Conservation (phyloP, 2,113 vertebrate species). For the Pluvianellus socialis region DNA sequence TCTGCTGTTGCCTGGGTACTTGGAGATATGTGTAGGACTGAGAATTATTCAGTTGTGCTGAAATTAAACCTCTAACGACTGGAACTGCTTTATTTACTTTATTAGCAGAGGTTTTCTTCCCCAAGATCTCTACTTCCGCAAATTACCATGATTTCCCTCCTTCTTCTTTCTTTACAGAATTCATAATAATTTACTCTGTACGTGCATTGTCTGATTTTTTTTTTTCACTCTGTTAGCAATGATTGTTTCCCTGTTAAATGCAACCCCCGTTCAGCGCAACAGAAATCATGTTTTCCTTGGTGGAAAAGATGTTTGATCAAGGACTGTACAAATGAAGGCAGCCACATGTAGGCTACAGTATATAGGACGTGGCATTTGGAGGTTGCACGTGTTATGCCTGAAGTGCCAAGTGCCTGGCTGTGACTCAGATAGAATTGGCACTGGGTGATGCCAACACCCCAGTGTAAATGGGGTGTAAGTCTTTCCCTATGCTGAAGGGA, state of each 20-base stretch:
- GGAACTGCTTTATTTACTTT: neutral
- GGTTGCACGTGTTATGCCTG: neutral
- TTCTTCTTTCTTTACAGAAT: neutral
- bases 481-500: neutral
- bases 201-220: neutral
- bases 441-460: neutral
- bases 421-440: neutral
- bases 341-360: neutral
- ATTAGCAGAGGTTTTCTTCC: neutral
- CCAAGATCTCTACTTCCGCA: neutral
- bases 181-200: neutral
- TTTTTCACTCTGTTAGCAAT: neutral
- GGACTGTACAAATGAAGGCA: neutral
- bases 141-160: neutral
- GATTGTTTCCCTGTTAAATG: neutral
- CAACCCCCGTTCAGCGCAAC: neutral
- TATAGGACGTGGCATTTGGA: neutral
- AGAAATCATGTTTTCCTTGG: neutral
- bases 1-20: neutral
- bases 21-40: neutral
- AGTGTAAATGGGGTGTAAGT: neutral
- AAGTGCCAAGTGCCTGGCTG: neutral
- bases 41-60: neutral
- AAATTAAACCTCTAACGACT: neutral
- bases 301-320: neutral